Evolutionary conservation across 2,113 vertebrate species (phyloP), one percentile per base, ranked within the genome.

Genomic region (Diphyllodes magnificus): DNA sequence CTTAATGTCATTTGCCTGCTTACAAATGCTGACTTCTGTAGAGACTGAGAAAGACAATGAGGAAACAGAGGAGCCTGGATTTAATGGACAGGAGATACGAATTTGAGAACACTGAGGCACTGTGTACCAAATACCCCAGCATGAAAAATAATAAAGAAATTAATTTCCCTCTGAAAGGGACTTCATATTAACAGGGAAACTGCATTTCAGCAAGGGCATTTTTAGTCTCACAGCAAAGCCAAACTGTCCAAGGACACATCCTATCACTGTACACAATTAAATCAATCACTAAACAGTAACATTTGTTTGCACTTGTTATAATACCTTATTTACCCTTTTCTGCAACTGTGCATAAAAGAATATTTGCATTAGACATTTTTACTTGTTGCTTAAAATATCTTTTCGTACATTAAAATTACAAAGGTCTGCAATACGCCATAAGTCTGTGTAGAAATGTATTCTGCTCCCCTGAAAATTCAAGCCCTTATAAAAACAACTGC

Each of bases 391-490:
- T 66, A 59, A 77, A 65, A 31, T 39, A 47, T 4, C 59, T 94
- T 39, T 77, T 33, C 47, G 31, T 23, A n/a, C 33, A 47, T 39
- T 66, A 35, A 18, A 73, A 45, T 27, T 6, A 42, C 6, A 4
- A 65, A 83, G 68, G 45, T 75, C 35, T 63, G 50, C 54, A 44
- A 60, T 45, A 56, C 14, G 9, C 31, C 56, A 31, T 60, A 63
- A 88, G 9, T 24, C 28, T 22, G 15, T 13, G 9, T 28, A n/a
- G 15, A 64, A 88, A 78, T 31, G 6, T 3, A 22, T 80, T 63
- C 51, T 64, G 54, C 27, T 30, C 9, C 51, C 23, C 28, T 66
- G 54, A 70, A 93, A 91, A 88, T 82, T 64, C 56, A 89, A 86
- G 15, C 17, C 66, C 13, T 92, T 63, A 45, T 22, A 72, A 86